Percentiles rank a stretch among this genome's conserved stretches.
Evolutionary conservation across 2,113 vertebrate species (phyloP).

Genomic region (Callaeas wilsoni): DNA sequence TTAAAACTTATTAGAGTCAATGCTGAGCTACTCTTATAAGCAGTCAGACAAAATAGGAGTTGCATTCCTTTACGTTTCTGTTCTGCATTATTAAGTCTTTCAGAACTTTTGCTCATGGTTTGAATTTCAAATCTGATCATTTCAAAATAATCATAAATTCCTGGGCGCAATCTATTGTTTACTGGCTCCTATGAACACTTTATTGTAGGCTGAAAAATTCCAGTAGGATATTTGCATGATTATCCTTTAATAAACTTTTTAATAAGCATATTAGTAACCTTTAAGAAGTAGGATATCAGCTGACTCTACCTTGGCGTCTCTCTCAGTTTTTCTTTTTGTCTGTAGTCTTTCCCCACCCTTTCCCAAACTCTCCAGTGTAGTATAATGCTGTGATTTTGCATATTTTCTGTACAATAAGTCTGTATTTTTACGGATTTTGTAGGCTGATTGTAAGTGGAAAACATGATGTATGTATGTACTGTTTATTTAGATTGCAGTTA

Average conservation of each 20-base stretch:
- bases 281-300: not conserved
- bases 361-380: not conserved
- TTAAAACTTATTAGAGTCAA: not conserved
- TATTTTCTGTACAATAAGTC: too few species aligned
- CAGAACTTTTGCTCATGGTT: not conserved
- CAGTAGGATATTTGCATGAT: not conserved
- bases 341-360: not conserved
- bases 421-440: not conserved
- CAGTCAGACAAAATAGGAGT: not conserved
- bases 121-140: not conserved
- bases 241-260: not conserved
- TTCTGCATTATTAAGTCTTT: not conserved
- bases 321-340: not conserved
- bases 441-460: not conserved
- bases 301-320: not conserved
- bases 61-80: not conserved
- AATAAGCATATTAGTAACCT: not conserved
- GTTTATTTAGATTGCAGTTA: conserved; percentile 82
- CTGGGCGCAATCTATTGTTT: not conserved
- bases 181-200: not conserved
- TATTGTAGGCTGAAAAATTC: not conserved
- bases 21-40: not conserved
- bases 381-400: not conserved
- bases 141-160: not conserved
- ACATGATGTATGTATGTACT: not conserved